Evolutionary conservation across 2,888 invertebrate genomes (phyloP).

Genomic region (Liopterus haemorrhoidalis): DNA sequence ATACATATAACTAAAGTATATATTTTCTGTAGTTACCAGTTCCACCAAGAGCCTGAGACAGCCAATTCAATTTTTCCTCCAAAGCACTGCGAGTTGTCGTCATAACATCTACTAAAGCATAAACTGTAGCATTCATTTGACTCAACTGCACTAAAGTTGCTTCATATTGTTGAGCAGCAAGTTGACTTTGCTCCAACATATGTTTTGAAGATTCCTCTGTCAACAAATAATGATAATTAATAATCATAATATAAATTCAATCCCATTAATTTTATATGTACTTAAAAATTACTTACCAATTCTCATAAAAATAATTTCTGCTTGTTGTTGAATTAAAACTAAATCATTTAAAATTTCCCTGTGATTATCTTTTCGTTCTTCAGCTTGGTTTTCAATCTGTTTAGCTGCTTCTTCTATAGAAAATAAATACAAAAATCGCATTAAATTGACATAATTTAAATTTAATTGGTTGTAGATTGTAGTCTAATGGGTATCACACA

Average conservation of each 20-base stretch:
- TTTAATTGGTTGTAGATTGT: too few relatives aligned
- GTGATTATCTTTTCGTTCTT: slow-evolving; percentile 49
- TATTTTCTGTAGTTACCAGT: slow-evolving; percentile 32
- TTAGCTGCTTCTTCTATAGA: slow-evolving; percentile 47
- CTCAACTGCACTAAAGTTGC: slow-evolving; percentile 48
- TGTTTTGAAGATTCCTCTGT: slow-evolving; percentile 43
- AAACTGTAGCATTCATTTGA: slow-evolving; percentile 51
- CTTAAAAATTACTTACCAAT: slow-evolving; percentile 44
- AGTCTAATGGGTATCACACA: too few relatives aligned
- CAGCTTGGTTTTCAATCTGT: slow-evolving; percentile 48
- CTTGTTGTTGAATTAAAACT: slow-evolving; percentile 50
- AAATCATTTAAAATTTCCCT: slow-evolving; percentile 52
- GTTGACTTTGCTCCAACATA: slow-evolving; percentile 47
- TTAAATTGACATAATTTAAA: too few relatives aligned
- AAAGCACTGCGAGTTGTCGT: slow-evolving; percentile 40
- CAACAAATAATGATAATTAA: slow-evolving; percentile 30
- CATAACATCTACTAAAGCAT: slow-evolving; percentile 40
- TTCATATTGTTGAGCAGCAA: slow-evolving; percentile 48
- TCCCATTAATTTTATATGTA: not conserved
- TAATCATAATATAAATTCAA: slow-evolving; percentile 2
- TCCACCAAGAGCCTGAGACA: slow-evolving; percentile 41
- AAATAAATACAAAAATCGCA: slow-evolving; percentile 14
- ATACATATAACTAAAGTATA: too few relatives aligned
- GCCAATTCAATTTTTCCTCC: slow-evolving; percentile 42
- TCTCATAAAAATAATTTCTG: slow-evolving; percentile 51